Evolutionary conservation across 37 sponge, comb jelly and placozoan species (phyloP).

Genomic region (Bolinopsis microptera): DNA sequence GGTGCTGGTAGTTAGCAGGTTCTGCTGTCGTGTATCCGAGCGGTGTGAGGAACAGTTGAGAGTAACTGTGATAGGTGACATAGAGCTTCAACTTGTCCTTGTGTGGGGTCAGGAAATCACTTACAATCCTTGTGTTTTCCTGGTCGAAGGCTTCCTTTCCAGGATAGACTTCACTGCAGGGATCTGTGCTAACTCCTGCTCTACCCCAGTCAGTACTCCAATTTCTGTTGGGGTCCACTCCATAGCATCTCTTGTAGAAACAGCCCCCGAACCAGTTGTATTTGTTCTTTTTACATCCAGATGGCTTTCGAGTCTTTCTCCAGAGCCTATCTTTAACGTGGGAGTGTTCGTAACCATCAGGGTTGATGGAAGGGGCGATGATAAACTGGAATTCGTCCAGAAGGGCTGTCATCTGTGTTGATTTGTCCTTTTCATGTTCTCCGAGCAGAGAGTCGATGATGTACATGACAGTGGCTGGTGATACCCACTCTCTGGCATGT

Average conservation of each 20-base stretch:
- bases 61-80: conserved; percentile 57
- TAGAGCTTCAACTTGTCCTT: background rate
- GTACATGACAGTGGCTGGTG: conserved; percentile 53
- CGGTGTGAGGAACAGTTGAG: conserved; percentile 1
- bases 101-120: background rate
- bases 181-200: background rate
- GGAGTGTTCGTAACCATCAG: conserved; percentile 39
- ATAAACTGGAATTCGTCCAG: conserved; percentile 15
- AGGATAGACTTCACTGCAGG: conserved; percentile 12
- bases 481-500: conserved; percentile 53
- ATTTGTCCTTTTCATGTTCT: background rate
- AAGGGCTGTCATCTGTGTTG: background rate
- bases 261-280: conserved; percentile 7
- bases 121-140: background rate
- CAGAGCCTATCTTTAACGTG: background rate
- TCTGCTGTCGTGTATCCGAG: background rate
- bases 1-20: background rate
- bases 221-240: background rate
- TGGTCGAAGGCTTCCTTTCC: conserved; percentile 26
- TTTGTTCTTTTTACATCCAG: background rate
- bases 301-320: background rate
- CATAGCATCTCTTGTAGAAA: background rate
- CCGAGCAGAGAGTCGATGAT: background rate
- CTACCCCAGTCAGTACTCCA: background rate
- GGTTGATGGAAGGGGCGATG: conserved; percentile 11